phyloP scores from a whole-genome alignment of 1,140 invertebrate genomes.

The Polypedilum pembai region DNA sequence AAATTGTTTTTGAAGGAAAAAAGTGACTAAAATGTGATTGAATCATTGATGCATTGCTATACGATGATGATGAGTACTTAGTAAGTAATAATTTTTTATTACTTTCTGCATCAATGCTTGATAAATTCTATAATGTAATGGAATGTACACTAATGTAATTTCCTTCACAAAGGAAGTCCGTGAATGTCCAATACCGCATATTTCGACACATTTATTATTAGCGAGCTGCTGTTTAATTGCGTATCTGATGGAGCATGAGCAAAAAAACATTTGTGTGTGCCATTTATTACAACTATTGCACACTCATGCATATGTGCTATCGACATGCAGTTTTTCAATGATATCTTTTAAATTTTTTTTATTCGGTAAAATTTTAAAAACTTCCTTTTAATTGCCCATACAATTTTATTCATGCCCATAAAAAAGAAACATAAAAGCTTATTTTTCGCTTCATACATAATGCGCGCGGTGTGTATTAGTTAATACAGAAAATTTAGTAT shows the following conservation, averaged over 20 bases:
- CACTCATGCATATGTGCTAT: too few species aligned
- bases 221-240: too few species aligned
- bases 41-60: background rate
- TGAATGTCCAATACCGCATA: background rate
- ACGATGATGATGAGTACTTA: background rate
- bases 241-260: too few species aligned
- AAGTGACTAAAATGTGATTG: background rate
- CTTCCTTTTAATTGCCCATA: too few species aligned
- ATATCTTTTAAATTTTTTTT: too few species aligned
- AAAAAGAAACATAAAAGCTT: too few species aligned
- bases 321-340: too few species aligned
- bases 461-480: background rate
- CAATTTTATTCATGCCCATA: too few species aligned
- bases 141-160: background rate
- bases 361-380: too few species aligned
- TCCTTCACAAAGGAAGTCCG: background rate
- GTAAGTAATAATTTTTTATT: too few species aligned
- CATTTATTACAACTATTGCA: too few species aligned
- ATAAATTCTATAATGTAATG: background rate
- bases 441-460: background rate
- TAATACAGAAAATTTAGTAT: background rate
- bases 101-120: background rate
- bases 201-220: background rate
- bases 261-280: too few species aligned
- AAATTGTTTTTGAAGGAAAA: background rate